Conservation (phyloP, 2,797 vertebrate species). For the Melanogrammus aeglefinus region DNA sequence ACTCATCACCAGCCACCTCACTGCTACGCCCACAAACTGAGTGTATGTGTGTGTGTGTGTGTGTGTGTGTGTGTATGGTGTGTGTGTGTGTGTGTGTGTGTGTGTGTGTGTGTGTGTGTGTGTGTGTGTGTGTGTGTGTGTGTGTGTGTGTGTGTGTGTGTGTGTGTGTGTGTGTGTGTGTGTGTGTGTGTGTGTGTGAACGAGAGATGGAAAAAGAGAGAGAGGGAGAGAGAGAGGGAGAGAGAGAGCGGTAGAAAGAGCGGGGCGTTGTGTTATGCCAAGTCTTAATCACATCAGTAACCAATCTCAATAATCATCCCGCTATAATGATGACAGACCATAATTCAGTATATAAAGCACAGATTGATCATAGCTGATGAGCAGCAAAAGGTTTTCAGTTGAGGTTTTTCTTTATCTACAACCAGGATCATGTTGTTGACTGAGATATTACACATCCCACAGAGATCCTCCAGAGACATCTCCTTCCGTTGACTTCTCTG, state of each 20-base stretch:
- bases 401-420: not conserved
- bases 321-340: not conserved
- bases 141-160: conserved; percentile 2
- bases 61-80: not conserved
- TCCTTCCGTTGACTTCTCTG: too few relatives aligned
- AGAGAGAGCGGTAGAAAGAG: not conserved
- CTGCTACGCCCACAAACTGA: conserved; percentile 38
- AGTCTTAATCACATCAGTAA: not conserved
- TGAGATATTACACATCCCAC: not conserved
- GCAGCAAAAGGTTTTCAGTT: not conserved
- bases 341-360: not conserved
- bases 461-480: too few relatives aligned
- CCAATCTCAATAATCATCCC: not conserved
- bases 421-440: not conserved
- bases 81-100: not conserved
- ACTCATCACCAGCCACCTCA: conserved; percentile 13
- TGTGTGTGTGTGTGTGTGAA: not conserved
- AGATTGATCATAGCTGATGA: not conserved
- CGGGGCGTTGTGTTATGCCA: not conserved
- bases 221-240: not conserved
- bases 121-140: not conserved
- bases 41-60: not conserved
- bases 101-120: not conserved
- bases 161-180: conserved; percentile 2
- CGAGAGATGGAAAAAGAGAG: not conserved